These are phyloP conservation scores for Tolypeutes matacus DNA, from an alignment of 2,797 vertebrate genomes.

Conservation along the genomic window DNA sequence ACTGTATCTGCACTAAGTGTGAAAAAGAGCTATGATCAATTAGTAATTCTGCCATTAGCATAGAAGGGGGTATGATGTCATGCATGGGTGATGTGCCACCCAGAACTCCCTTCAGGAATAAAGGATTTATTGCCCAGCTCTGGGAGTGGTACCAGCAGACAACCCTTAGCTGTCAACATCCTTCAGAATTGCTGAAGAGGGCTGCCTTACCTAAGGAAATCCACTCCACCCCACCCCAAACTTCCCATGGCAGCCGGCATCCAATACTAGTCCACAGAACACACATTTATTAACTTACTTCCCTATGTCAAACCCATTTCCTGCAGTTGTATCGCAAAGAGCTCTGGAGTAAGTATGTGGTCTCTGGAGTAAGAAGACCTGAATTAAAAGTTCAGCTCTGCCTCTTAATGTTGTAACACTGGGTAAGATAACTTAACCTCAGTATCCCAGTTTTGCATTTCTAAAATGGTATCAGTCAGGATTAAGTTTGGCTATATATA, in stretches of 20 bases:
- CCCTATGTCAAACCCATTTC: not conserved
- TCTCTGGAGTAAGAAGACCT: not conserved
- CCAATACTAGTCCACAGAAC: not conserved
- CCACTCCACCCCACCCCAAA: not conserved
- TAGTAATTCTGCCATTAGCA: not conserved
- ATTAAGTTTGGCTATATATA: not conserved
- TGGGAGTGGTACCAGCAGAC: not conserved
- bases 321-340: not conserved
- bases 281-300: constrained; percentile 36
- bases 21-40: not conserved
- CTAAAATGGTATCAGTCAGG: constrained; percentile 35
- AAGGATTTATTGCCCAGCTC: not conserved
- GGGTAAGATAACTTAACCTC: not conserved
- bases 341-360: not conserved
- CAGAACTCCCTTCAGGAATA: not conserved
- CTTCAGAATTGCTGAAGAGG: constrained; percentile 17
- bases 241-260: not conserved
- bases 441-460: constrained; percentile 38
- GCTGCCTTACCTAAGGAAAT: not conserved
- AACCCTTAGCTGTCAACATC: not conserved
- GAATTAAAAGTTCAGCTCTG: not conserved
- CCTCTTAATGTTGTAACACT: not conserved
- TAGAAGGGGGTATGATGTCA: not conserved
- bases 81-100: not conserved
- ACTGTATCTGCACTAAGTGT: not conserved